Evolutionary conservation across 2,797 vertebrate genomes (phyloP), one percentile per base, ranked within the genome.

Genomic region (Tadarida brasiliensis): DNA sequence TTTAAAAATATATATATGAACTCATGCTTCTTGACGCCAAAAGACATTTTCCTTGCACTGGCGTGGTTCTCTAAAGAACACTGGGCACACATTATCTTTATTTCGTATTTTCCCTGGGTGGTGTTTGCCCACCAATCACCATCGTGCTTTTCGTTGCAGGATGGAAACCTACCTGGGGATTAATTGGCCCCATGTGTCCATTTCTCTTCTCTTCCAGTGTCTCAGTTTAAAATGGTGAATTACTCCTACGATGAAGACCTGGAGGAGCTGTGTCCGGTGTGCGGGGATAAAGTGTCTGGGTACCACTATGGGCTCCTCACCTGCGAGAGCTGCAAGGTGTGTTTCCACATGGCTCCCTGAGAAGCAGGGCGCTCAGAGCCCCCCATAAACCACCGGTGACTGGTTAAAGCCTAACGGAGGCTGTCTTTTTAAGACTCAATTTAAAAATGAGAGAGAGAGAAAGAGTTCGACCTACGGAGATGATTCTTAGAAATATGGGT

Each of bases 181-280:
- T 90, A 94, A 95, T 30, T 26, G 49, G 35, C 4, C 16, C 0
- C 28, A 0, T 63, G 30, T 86, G 35, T 19, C 51, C 56, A 4
- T 54, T 59, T 91, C 51, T 92, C 26, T 76, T 94, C 49, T 95
- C 83, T 97, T 97, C 77, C 98, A 99, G 99, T 99, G 90, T 99
- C 99, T 98, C 99, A 99, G 98, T 99, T 99, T 99, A 99, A 99
- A 99, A 99, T 99, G 99, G 99, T 99, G 99, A 99, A 99, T 99
- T 99, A 99, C 98, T 99, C 99, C 77, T 99, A 99, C 6, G 99
- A 99, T 97, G 99, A 99, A 98, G 99, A 99, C 97, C 98, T 99
- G 95, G 99, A 99, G 98, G 99, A 99, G 97, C 99, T 99, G 97
- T 99, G 99, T 98, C 99, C 99, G 5, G 99, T 99, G 95, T 99